These are phyloP conservation scores for Nomada goodeniana DNA, from an alignment of 2,888 invertebrate species.

Conservation along the genomic window DNA sequence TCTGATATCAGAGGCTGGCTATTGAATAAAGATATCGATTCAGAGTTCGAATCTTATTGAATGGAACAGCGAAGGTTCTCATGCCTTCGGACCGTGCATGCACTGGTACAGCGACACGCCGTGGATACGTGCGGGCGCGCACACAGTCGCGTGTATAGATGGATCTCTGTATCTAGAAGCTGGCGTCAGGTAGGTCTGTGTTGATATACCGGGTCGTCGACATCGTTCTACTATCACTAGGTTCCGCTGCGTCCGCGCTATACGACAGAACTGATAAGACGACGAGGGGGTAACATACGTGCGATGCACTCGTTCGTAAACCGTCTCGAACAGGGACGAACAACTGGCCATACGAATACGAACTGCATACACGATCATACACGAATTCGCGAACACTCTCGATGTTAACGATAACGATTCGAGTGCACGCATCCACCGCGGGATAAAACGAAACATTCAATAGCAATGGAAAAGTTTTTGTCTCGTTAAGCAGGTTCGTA, in stretches of 20 bases:
- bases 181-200: constrained; percentile 72
- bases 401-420: neutral
- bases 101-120: neutral
- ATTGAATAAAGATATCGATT: constrained; percentile 47
- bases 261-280: constrained; percentile 63
- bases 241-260: constrained; percentile 66
- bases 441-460: too few relatives aligned
- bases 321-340: constrained; percentile 9
- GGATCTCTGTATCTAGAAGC: constrained; percentile 56
- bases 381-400: neutral
- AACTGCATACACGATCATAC: neutral
- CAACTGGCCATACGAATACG: neutral
- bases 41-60: constrained; percentile 20
- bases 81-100: neutral
- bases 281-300: constrained; percentile 55
- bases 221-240: constrained; percentile 67
- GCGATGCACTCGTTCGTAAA: constrained; percentile 56
- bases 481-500: too few relatives aligned
- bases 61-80: constrained; percentile 25
- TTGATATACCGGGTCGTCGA: constrained; percentile 72
- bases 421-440: too few relatives aligned
- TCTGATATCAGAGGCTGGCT: constrained; percentile 14
- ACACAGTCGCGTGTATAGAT: neutral
- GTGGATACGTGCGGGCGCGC: neutral
- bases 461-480: too few relatives aligned